Evolutionary conservation across 1,140 invertebrate genomes (phyloP).

Genomic region (Drosophila kikkawai): DNA sequence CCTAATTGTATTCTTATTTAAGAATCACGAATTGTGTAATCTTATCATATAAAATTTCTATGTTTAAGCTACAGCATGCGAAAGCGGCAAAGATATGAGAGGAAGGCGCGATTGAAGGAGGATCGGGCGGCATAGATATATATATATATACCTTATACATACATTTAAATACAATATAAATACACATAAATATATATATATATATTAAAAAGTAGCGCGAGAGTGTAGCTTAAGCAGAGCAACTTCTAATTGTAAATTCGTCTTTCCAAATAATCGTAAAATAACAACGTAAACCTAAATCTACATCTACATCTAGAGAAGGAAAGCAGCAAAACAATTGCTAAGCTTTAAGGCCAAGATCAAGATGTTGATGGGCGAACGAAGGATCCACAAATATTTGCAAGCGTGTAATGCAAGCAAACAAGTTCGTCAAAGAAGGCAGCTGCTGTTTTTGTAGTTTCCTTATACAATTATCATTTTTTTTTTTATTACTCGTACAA

Average conservation of each 20-base stretch:
- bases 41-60: slow-evolving; percentile 37
- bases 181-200: slow-evolving; percentile 18
- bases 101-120: neutral
- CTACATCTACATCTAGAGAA: slow-evolving; percentile 24
- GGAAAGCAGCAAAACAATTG: slow-evolving; percentile 29
- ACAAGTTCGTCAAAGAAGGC: slow-evolving; percentile 1
- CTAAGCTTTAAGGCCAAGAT: slow-evolving; percentile 39
- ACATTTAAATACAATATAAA: slow-evolving; percentile 34
- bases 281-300: slow-evolving; percentile 57
- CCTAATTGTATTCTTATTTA: slow-evolving; percentile 50
- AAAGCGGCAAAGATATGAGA: neutral
- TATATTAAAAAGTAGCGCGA: slow-evolving; percentile 31
- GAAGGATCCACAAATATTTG: slow-evolving; percentile 29
- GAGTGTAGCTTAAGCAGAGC: slow-evolving; percentile 55
- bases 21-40: slow-evolving; percentile 48
- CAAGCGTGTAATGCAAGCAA: slow-evolving; percentile 14
- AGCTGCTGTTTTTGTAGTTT: slow-evolving; percentile 26
- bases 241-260: slow-evolving; percentile 79
- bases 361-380: slow-evolving; percentile 21
- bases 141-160: slow-evolving; percentile 38
- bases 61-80: slow-evolving; percentile 2
- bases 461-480: slow-evolving; percentile 35
- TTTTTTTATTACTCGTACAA: slow-evolving; percentile 47
- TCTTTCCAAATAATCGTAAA: slow-evolving; percentile 80
- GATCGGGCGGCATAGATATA: slow-evolving; percentile 39